Conservation (phyloP, 2,797 vertebrate genomes). For the Cossypha dichroa region DNA sequence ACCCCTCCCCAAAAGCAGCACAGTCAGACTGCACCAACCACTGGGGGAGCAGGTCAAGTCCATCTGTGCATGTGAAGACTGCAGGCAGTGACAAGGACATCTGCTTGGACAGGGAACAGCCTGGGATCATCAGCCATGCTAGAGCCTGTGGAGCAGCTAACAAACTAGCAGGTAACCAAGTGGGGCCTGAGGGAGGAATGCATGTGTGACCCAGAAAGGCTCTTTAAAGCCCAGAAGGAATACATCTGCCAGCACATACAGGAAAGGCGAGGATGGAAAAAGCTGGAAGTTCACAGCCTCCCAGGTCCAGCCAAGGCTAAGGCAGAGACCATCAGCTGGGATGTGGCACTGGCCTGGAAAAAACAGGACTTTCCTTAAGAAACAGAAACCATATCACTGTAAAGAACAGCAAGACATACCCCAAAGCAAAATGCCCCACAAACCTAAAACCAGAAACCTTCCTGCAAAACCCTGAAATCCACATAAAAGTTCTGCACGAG, state of each 20-base stretch:
- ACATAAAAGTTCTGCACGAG: neutral
- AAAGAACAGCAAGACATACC: neutral
- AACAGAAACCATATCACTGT: neutral
- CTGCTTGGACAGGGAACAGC: neutral
- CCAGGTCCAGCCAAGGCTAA: neutral
- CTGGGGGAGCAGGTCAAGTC: fast-evolving
- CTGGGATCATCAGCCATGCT: neutral
- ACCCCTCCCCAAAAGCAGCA: neutral
- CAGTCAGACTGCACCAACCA: neutral
- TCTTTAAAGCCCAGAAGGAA: neutral
- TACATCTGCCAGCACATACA: neutral
- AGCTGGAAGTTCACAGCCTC: neutral
- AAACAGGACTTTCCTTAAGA: neutral
- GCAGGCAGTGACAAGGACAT: neutral
- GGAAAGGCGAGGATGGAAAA: neutral
- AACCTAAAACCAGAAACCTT: neutral
- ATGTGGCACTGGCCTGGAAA: neutral
- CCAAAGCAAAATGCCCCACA: neutral
- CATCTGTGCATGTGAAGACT: neutral
- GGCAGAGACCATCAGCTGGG: neutral
- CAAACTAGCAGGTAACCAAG: neutral
- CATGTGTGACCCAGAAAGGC: slow-evolving; percentile 11
- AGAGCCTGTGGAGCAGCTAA: neutral
- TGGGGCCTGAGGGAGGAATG: fast-evolving
- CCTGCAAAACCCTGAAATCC: slow-evolving; percentile 1